phyloP scores from a whole-genome alignment of 2,888 invertebrate genomes.

The Mesoligia furuncula region DNA sequence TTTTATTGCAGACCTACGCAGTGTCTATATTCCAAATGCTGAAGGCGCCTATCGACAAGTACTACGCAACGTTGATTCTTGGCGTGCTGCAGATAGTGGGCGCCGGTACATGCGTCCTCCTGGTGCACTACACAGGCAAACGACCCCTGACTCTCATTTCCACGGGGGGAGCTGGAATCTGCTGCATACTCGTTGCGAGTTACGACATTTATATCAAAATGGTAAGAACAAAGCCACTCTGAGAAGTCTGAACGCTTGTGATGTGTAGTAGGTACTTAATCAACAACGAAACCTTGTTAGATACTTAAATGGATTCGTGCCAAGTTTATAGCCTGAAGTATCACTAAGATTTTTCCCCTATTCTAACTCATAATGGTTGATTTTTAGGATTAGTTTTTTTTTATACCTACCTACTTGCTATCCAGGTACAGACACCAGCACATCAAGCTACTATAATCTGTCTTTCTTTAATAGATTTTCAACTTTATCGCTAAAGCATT shows the following conservation, averaged over 20 bases:
- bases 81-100: slow-evolving; percentile 93
- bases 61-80: slow-evolving; percentile 93
- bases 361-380: not conserved
- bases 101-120: slow-evolving; percentile 91
- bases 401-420: too few species aligned
- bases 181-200: slow-evolving; percentile 91
- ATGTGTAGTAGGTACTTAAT: not conserved
- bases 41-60: slow-evolving; percentile 94
- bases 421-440: too few species aligned
- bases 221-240: slow-evolving; percentile 59
- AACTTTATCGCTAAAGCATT: too few species aligned
- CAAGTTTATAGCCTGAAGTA: too few species aligned
- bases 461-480: too few species aligned
- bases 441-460: too few species aligned
- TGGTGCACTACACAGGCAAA: slow-evolving; percentile 94
- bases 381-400: not conserved
- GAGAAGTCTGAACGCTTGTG: not conserved
- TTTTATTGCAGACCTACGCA: slow-evolving; percentile 92
- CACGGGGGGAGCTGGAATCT: slow-evolving; percentile 91
- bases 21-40: slow-evolving; percentile 93
- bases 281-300: not conserved
- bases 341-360: not conserved
- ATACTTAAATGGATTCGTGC: not conserved
- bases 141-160: slow-evolving; percentile 92
- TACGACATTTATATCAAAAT: slow-evolving; percentile 86